A percentile compares a stretch with the other conserved stretches of the same genome.
Evolutionary conservation across 23 tunicate genomes (phyloP).

Genomic region (Botrylloides violaceus): DNA sequence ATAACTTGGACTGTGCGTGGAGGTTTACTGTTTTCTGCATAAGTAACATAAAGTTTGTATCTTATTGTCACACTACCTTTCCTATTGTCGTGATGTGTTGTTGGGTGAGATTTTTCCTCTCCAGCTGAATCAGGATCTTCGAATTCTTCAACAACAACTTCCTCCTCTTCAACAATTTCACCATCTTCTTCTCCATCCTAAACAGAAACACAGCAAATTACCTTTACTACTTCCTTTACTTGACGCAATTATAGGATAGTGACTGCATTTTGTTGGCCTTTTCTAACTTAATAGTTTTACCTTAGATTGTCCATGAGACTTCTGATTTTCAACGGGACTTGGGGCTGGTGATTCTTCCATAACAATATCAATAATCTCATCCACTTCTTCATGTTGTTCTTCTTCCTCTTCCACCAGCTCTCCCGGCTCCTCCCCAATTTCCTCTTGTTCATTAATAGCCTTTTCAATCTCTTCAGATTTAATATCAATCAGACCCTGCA

Average conservation of each 20-base stretch:
- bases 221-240: background rate
- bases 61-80: constrained; percentile 35
- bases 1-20: too few species aligned
- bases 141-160: constrained; percentile 52
- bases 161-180: constrained; percentile 81
- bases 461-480: constrained; percentile 45
- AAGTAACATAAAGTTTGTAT: too few species aligned
- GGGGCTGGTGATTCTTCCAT: constrained; percentile 13
- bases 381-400: constrained; percentile 63
- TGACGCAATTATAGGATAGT: background rate
- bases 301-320: too few species aligned
- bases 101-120: constrained; percentile 12
- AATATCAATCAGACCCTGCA: constrained; percentile 53
- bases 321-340: background rate
- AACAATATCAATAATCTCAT: constrained; percentile 53
- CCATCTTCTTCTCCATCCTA: constrained; percentile 65
- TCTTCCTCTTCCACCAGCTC: constrained; percentile 16
- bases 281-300: too few species aligned
- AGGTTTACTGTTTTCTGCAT: too few species aligned
- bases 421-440: constrained; percentile 32
- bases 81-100: constrained; percentile 38
- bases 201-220: background rate
- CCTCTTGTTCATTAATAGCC: constrained; percentile 38
- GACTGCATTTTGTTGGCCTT: too few species aligned
- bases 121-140: constrained; percentile 30